Evolutionary conservation across 2,113 vertebrate species (phyloP).

Genomic region (Sialia sialis): DNA sequence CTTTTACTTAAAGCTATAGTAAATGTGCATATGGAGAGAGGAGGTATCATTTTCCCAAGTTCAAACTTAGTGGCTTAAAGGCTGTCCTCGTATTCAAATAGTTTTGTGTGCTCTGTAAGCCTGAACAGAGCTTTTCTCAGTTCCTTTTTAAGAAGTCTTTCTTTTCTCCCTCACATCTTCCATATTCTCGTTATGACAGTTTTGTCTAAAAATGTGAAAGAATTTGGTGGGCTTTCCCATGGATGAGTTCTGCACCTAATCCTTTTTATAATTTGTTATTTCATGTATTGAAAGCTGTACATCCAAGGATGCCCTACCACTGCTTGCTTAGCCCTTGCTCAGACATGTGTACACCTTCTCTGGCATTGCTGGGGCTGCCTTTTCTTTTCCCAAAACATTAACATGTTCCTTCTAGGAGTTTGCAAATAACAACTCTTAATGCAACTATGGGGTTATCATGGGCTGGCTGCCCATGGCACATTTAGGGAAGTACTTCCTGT

Average conservation of each 20-base stretch:
- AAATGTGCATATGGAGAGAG: neutral
- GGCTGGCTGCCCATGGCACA: neutral
- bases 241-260: neutral
- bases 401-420: neutral
- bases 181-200: neutral
- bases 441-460: neutral
- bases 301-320: neutral
- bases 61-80: neutral
- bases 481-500: neutral
- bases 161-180: neutral
- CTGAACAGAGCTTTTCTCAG: neutral
- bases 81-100: neutral
- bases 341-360: neutral
- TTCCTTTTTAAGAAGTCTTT: neutral
- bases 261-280: neutral
- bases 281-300: neutral
- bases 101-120: neutral
- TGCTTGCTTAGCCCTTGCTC: neutral
- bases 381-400: neutral
- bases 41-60: neutral
- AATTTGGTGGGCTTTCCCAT: neutral
- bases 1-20: neutral
- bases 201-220: neutral
- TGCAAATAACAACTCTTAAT: neutral
- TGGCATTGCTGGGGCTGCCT: neutral